A percentile compares a stretch with the other conserved stretches of the same genome.
phyloP scores from a whole-genome alignment of 1,140 invertebrate genomes.

The Harpegnathos saltator region DNA sequence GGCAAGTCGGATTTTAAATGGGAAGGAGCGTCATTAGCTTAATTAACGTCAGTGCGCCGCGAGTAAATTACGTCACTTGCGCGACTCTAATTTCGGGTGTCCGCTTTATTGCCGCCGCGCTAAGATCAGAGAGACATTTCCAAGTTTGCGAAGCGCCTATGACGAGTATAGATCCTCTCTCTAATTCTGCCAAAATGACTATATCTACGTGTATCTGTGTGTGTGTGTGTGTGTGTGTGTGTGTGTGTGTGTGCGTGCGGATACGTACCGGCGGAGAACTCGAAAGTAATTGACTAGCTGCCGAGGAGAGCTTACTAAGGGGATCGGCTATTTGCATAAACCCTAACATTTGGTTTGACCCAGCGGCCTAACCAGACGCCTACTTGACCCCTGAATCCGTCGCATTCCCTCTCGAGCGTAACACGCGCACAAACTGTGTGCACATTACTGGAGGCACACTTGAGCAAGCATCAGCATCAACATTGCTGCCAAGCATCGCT shows the following conservation, averaged over 20 bases:
- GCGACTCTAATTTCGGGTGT: slow-evolving; percentile 1
- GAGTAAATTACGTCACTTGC: slow-evolving; percentile 29
- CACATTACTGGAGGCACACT: not conserved
- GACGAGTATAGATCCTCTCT: slow-evolving; percentile 4
- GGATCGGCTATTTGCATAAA: slow-evolving; percentile 21
- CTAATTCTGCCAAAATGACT: not conserved
- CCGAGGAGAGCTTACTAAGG: not conserved
- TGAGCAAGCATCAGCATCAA: not conserved
- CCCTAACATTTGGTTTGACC: not conserved
- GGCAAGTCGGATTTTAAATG: slow-evolving; percentile 8
- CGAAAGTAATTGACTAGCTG: slow-evolving; percentile 17
- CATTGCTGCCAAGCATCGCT: not conserved
- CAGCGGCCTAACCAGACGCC: not conserved
- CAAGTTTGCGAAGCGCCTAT: not conserved
- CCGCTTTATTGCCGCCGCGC: not conserved
- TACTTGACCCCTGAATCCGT: not conserved
- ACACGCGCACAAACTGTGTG: not conserved
- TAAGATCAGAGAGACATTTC: not conserved
- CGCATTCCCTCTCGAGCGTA: not conserved
- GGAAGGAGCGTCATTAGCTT: slow-evolving; percentile 6
- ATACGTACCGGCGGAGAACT: not conserved
- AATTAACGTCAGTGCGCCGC: not conserved
- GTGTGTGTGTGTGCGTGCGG: too few species aligned
- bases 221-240: too few species aligned
- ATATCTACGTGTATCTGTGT: not conserved